Base-by-base conservation (phyloP, 2,888 invertebrate genomes). In the Caenorhabditis macrosperma region DNA sequence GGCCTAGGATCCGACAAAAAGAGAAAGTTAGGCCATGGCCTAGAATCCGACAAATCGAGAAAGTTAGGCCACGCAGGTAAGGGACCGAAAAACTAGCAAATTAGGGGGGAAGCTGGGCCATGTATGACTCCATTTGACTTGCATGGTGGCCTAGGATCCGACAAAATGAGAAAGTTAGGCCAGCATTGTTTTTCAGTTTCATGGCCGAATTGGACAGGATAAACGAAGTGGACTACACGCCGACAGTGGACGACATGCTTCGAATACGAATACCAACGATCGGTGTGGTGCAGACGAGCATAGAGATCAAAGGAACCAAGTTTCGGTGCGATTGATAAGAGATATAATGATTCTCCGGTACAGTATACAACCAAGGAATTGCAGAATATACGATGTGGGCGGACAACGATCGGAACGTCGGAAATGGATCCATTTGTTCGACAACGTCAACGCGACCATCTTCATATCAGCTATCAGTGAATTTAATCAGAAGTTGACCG, bases 381-480 rank as follows among this genome's bases (percentile, higher is more conserved):
- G 20, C 61, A 85, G 85, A 20, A 82, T 85, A 22, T 82, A 76
- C 64, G 85, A 85, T 57, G 85, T 85, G 12, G 85, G 85, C 9
- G 85, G 85, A 0, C 85, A 85, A 60, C 74, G 85, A 17, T 84
- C 84, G 0, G 85, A 85, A 35, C 72, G 85, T 12, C 68, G 83
- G 9, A 85, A 85, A 64, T 85, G 85, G 85, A 85, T 85, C 22
- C 85, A 85, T 64, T 30, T 81, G 1, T 85, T 85, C 33, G 85
- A 85, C 35, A 81, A 85, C 54, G 85, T 85, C n/a, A 78, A 84
- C 50, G 84, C 83, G 0, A 75, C 82, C 7, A 84, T 85, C 9
- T 85, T 78, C 59, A 84, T 85, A 17, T 71, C 75, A 12, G 85
- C 85, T 7, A 81, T 85, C 52, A 84, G 68, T 41, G 85, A 85